phyloP scores from a whole-genome alignment of 2,797 vertebrate species.

The Trichosurus vulpecula region DNA sequence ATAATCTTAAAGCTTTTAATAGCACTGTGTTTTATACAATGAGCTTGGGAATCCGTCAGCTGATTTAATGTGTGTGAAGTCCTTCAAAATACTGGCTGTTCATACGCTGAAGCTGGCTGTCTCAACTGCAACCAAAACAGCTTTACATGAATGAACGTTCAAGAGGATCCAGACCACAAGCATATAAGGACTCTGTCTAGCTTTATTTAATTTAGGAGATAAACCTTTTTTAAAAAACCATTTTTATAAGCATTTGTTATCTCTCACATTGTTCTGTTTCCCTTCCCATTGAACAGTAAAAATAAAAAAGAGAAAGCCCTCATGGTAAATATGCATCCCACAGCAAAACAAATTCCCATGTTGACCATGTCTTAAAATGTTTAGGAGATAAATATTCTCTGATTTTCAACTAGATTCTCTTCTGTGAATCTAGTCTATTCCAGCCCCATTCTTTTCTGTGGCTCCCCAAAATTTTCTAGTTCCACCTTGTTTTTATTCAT shows the following conservation, averaged over 20 bases:
- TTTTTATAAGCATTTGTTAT: background rate
- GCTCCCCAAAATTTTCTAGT: background rate
- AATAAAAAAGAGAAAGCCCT: background rate
- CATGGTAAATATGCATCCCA: background rate
- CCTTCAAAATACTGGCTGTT: background rate
- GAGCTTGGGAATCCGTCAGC: background rate
- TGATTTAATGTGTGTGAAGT: background rate
- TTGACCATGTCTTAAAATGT: background rate
- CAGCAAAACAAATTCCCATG: background rate
- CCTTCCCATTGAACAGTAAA: background rate
- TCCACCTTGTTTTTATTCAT: background rate
- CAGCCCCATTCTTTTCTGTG: background rate
- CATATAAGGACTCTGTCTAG: background rate
- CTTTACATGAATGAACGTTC: background rate
- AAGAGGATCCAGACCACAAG: background rate
- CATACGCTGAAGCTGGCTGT: background rate
- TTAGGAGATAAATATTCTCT: background rate
- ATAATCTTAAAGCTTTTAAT: background rate
- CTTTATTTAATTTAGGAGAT: background rate
- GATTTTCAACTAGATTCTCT: background rate
- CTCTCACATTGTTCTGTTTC: background rate
- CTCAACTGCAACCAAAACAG: background rate
- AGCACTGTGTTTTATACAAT: background rate
- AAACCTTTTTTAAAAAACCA: background rate
- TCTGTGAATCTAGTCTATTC: background rate